A percentile compares a stretch with the other conserved stretches of the same genome.
Evolutionary conservation across 37 sponge, comb jelly and placozoan genomes (phyloP).

Genomic region (Chondrosia reniformis): DNA sequence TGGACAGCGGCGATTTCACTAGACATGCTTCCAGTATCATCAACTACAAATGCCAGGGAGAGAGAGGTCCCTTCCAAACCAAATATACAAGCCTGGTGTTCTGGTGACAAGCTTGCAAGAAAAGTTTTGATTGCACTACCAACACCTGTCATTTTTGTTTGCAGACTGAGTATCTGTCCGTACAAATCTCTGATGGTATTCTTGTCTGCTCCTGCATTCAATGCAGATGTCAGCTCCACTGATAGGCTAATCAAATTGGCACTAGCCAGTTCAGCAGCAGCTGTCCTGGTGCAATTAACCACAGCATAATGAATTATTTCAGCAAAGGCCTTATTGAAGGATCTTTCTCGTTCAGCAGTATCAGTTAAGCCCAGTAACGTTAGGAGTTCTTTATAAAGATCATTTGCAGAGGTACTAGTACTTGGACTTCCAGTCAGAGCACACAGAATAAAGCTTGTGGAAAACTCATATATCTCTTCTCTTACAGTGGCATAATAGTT

Average conservation of each 20-base stretch:
- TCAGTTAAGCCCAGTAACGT: neutral
- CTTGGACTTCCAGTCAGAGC: neutral
- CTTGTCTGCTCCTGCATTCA: neutral
- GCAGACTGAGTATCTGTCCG: neutral
- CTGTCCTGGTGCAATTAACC: neutral
- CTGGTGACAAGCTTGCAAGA: neutral
- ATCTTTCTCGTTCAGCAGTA: neutral
- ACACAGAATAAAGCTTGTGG: neutral
- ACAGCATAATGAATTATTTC: neutral
- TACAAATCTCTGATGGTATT: neutral
- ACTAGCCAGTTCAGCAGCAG: neutral
- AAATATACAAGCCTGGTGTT: slow-evolving; percentile 8
- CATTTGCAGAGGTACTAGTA: too few species aligned
- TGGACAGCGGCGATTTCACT: slow-evolving; percentile 12
- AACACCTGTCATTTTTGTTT: too few species aligned
- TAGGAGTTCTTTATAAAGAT: neutral
- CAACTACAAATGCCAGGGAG: slow-evolving; percentile 24
- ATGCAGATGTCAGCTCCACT: neutral
- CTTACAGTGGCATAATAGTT: slow-evolving; percentile 2
- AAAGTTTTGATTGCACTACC: neutral
- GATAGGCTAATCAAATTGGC: too few species aligned
- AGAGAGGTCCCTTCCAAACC: neutral
- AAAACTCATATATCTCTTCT: neutral
- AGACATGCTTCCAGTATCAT: slow-evolving; percentile 30
- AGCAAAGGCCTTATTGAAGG: neutral